Base-by-base conservation (phyloP, 1,140 invertebrate genomes). In the Lithobius niger region DNA sequence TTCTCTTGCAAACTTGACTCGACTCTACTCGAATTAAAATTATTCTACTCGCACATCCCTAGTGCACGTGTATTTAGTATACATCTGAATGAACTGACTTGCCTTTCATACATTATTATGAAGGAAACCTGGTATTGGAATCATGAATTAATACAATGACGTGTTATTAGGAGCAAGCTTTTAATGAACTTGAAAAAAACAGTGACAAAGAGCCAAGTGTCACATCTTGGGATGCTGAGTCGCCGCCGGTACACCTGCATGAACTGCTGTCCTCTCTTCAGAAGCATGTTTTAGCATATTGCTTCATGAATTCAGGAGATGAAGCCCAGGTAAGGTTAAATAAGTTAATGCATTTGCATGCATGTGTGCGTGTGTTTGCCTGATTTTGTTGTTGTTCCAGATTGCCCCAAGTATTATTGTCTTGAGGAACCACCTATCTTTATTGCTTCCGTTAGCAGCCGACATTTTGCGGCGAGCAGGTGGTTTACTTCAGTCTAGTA, bases 211-310 rank as follows among this genome's bases (percentile, higher is more conserved):
- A 47, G 31, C 10, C 36, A 15, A 54, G 40, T 16, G 49, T n/a
- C 3, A 21, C 24, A 10, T 16, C 25, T 6, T 18, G 3, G 6
- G 69, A 52, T 2, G 57, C 55, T 44, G 62, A 59, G 31, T 63
- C 62, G 10, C 70, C 67, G 26, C 67, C 69, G 16, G 55, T 62
- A 28, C 72, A 78, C 60, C 65, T 80, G 0, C 69, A 76, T 58
- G 68, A 71, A 16, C 65, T 81, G 4, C 63, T 82, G 16, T 74
- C 77, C 13, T 76, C 75, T 2, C 62, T 82, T 19, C 79, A 82
- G 61, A 78, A 77, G 64, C 79, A 82, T 66, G 59, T 81, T 54
- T 63, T 81, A 54, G 76, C 79, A 0, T 73, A 75, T 55, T 69
- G 66, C 55, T 62, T 61, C 47, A 62, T 55, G 25, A 67, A 64